A percentile compares a stretch with the other conserved stretches of the same genome.
These are phyloP conservation scores for Rana temporaria DNA, from an alignment of 2,113 vertebrate genomes.

Conservation along the genomic window DNA sequence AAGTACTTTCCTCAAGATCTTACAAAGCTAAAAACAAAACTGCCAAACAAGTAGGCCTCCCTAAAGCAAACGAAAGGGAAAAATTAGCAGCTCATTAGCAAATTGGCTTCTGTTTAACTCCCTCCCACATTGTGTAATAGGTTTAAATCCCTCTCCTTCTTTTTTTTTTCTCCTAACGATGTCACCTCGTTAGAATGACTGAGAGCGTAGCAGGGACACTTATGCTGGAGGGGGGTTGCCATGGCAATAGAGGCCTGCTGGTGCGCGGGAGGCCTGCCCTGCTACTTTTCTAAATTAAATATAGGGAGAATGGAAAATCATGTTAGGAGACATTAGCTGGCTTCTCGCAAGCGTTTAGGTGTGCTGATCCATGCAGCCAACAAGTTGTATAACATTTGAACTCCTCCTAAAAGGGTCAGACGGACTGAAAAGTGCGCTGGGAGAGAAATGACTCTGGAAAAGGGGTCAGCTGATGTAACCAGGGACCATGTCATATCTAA, in stretches of 20 bases:
- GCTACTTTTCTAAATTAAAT: constrained; percentile 52
- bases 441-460: neutral
- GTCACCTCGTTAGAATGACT: constrained; percentile 55
- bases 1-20: neutral
- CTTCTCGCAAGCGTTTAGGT: neutral
- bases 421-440: neutral
- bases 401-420: neutral
- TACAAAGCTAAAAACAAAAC: neutral
- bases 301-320: constrained; percentile 46
- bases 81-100: constrained; percentile 52
- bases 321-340: constrained; percentile 44
- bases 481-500: neutral
- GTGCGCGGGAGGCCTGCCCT: constrained; percentile 44
- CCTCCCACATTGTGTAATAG: constrained; percentile 55
- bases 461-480: neutral
- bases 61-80: constrained; percentile 8
- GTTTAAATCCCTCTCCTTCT: constrained; percentile 49
- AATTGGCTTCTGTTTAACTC: constrained; percentile 27
- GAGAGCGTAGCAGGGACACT: constrained; percentile 53
- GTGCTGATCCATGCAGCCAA: neutral
- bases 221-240: constrained; percentile 48
- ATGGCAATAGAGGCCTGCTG: constrained; percentile 46
- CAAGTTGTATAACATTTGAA: constrained; percentile 12
- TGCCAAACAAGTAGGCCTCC: neutral
- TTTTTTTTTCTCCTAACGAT: constrained; percentile 47